Evolutionary conservation across 2,113 vertebrate species (phyloP).

Genomic region (Ellobius talpinus): DNA sequence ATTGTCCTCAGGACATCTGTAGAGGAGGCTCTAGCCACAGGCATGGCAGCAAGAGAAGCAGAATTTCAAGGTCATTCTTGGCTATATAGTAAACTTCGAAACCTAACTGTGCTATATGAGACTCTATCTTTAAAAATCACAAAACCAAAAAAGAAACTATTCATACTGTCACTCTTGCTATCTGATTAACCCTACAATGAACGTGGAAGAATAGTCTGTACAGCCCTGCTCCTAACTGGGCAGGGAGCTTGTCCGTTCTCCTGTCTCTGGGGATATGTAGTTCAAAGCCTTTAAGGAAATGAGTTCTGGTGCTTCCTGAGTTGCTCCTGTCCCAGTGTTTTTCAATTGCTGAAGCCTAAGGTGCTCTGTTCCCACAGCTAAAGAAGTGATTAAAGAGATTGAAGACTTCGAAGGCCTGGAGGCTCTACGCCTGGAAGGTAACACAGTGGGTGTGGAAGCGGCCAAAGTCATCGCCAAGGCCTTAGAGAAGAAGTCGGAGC

Average conservation of each 20-base stretch:
- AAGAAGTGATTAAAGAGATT: slow-evolving; percentile 94
- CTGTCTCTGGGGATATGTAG: background rate
- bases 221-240: background rate
- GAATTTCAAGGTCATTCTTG: background rate
- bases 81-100: background rate
- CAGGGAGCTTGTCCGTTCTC: background rate
- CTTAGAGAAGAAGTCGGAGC: slow-evolving; percentile 93
- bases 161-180: background rate
- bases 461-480: slow-evolving; percentile 96
- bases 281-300: background rate
- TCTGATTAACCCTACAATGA: background rate
- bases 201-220: background rate
- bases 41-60: background rate
- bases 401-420: slow-evolving; percentile 92
- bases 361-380: slow-evolving; percentile 85
- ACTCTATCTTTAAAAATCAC: background rate
- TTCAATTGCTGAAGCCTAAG: background rate
- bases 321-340: background rate
- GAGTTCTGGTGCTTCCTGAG: background rate
- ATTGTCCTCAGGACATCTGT: background rate
- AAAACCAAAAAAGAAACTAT: background rate
- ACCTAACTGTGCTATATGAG: background rate
- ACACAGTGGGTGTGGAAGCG: slow-evolving; percentile 96
- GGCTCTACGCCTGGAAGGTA: slow-evolving; percentile 95
- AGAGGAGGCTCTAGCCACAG: background rate